Evolutionary conservation across 2,797 vertebrate species (phyloP).

Genomic region (Hipposideros larvatus): DNA sequence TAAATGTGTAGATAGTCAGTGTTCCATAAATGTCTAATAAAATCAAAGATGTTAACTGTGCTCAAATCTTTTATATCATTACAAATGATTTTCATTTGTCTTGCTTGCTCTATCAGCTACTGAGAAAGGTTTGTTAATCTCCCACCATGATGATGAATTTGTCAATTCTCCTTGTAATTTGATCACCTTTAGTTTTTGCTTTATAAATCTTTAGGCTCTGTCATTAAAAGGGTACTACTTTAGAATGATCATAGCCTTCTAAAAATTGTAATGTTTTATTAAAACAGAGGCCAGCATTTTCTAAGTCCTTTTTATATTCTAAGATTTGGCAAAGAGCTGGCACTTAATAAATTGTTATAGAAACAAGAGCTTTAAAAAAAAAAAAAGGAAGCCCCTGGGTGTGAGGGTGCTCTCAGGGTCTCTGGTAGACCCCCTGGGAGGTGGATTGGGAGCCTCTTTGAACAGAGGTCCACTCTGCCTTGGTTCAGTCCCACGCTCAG

Average conservation of each 20-base stretch:
- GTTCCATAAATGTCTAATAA: neutral
- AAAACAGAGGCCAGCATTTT: neutral
- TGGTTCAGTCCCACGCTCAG: neutral
- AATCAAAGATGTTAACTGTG: neutral
- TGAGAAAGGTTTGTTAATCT: neutral
- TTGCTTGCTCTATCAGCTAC: neutral
- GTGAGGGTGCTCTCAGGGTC: neutral
- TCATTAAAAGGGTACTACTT: neutral
- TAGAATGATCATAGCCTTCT: neutral
- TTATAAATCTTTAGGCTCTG: neutral
- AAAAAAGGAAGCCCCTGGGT: neutral
- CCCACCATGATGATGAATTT: fast-evolving
- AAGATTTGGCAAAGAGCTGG: neutral
- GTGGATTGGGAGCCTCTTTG: neutral
- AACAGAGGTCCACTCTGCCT: neutral
- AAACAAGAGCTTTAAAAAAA: neutral
- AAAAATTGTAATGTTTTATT: neutral
- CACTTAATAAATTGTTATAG: neutral
- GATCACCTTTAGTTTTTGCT: neutral
- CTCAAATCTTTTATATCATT: neutral
- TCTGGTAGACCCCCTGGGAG: neutral
- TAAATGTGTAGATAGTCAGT: neutral
- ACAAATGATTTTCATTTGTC: neutral
- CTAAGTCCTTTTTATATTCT: neutral
- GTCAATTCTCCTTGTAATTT: neutral